Conservation (phyloP, 2,113 vertebrate species). For the Puffinus mauretanicus region DNA sequence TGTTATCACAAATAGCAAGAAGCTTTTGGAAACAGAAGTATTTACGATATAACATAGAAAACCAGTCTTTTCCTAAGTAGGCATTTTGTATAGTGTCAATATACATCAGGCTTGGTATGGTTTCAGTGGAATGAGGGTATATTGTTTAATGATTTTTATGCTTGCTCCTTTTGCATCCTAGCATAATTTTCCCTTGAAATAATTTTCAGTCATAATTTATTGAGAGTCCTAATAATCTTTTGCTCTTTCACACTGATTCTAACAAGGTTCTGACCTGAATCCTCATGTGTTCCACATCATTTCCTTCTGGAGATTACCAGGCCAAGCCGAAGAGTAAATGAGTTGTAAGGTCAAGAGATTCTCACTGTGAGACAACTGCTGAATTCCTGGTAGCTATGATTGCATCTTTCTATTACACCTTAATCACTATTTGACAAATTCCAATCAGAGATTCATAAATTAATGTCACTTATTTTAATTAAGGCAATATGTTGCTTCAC, state of each 20-base stretch:
- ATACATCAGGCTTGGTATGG: background rate
- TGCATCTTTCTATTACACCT: slow-evolving; percentile 51
- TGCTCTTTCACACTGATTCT: slow-evolving; percentile 58
- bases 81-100: background rate
- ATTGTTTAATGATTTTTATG: background rate
- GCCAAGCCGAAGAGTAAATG: slow-evolving; percentile 59
- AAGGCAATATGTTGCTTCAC: slow-evolving; percentile 43
- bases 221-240: slow-evolving; percentile 42
- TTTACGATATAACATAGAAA: background rate
- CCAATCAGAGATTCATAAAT: slow-evolving; percentile 56
- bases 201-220: slow-evolving; percentile 50
- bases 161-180: background rate
- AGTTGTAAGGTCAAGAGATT: slow-evolving; percentile 74
- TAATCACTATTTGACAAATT: slow-evolving; percentile 69
- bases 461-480: slow-evolving; percentile 67
- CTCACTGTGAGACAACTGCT: slow-evolving; percentile 65
- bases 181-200: slow-evolving; percentile 28
- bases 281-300: slow-evolving; percentile 64
- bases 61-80: background rate
- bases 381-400: slow-evolving; percentile 63
- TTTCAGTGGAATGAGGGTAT: background rate
- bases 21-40: background rate
- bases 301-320: slow-evolving; percentile 69
- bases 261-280: slow-evolving; percentile 65
- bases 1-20: background rate